Evolutionary conservation across 2,113 vertebrate genomes (phyloP).

Genomic region (Elgaria multicarinata): DNA sequence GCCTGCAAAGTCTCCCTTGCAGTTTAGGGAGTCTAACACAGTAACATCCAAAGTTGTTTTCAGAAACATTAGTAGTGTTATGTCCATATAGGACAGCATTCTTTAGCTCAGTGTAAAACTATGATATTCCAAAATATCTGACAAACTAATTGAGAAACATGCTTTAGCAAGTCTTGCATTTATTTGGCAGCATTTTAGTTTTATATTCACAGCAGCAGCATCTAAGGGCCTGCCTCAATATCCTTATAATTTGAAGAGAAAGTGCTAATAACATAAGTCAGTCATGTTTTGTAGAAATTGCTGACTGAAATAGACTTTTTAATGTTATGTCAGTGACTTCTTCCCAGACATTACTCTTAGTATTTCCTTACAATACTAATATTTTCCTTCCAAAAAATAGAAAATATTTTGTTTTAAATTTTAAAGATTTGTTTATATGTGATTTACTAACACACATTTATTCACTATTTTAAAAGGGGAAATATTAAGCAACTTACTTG

Average conservation of each 20-base stretch:
- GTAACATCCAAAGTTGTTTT: neutral
- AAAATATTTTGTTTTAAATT: neutral
- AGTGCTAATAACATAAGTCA: slow-evolving; percentile 57
- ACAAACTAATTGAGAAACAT: slow-evolving; percentile 44
- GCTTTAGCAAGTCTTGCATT: slow-evolving; percentile 50
- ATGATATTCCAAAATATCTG: neutral
- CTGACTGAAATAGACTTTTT: slow-evolving; percentile 30
- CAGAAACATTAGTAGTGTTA: neutral
- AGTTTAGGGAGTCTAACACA: neutral
- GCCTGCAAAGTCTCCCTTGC: neutral
- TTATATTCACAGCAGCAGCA: slow-evolving; percentile 57
- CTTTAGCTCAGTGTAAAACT: slow-evolving; percentile 12
- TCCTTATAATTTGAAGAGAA: slow-evolving; percentile 54
- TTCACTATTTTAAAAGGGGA: slow-evolving; percentile 16
- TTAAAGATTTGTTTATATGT: neutral
- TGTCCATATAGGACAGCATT: neutral
- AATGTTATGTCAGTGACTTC: slow-evolving; percentile 39
- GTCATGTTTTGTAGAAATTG: slow-evolving; percentile 57
- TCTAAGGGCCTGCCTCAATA: slow-evolving; percentile 47
- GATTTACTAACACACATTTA: slow-evolving; percentile 50
- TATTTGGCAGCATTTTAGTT: slow-evolving; percentile 41
- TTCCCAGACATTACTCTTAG: neutral
- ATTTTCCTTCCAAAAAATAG: neutral
- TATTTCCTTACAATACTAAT: neutral
- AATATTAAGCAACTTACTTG: neutral